phyloP scores from a whole-genome alignment of 2,113 vertebrate species.

The Colius striatus region DNA sequence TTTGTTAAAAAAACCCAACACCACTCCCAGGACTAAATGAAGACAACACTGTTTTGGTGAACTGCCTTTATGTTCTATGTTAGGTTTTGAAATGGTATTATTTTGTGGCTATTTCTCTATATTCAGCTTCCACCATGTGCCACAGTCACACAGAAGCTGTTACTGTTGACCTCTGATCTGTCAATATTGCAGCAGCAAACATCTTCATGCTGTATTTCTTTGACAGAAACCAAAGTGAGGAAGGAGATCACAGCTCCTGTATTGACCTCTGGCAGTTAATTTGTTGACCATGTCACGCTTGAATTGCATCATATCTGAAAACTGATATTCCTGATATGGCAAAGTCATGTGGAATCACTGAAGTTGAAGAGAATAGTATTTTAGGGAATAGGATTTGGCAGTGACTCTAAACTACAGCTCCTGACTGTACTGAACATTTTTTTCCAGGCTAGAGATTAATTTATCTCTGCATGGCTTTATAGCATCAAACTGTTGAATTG shows the following conservation, averaged over 20 bases:
- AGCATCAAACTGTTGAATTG: background rate
- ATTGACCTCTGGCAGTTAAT: background rate
- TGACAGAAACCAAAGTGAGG: background rate
- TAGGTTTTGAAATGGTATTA: background rate
- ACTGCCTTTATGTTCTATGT: background rate
- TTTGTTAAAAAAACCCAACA: background rate
- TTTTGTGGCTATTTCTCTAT: background rate
- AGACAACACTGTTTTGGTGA: background rate
- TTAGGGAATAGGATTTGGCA: background rate
- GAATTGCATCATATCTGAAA: background rate
- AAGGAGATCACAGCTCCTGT: background rate
- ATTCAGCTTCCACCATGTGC: background rate
- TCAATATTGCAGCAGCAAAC: background rate
- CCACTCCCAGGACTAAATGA: background rate
- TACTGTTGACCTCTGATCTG: background rate
- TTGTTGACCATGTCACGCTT: background rate
- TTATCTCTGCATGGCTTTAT: slow-evolving; percentile 24
- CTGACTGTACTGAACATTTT: background rate
- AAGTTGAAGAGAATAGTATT: background rate
- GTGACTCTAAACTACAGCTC: background rate
- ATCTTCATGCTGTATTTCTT: background rate
- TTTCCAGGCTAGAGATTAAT: slow-evolving; percentile 14
- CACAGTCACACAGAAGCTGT: background rate
- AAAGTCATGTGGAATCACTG: background rate
- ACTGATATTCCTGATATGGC: background rate